Evolutionary conservation across 2,113 vertebrate genomes (phyloP).

Genomic region (Catharus minimus): DNA sequence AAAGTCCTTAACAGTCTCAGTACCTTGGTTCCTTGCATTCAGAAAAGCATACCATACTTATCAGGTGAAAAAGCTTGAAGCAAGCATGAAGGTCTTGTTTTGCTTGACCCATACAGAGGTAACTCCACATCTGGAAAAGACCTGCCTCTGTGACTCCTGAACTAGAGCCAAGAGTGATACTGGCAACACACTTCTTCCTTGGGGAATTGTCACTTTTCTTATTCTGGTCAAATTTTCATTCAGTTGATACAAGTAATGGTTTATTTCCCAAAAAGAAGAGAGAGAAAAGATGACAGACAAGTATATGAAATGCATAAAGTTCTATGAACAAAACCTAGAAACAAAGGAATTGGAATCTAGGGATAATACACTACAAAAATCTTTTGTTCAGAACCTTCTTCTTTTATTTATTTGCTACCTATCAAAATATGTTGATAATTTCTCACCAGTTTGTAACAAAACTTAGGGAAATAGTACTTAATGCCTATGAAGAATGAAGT

Average conservation of each 20-base stretch:
- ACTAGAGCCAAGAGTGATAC: conserved; percentile 33
- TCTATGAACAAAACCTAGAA: not conserved
- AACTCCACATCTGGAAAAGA: conserved; percentile 39
- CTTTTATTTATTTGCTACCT: not conserved
- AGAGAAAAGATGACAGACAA: not conserved
- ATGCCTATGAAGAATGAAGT: not conserved
- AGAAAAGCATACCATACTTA: not conserved
- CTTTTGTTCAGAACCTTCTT: not conserved
- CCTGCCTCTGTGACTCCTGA: conserved; percentile 11
- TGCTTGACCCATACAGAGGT: conserved; percentile 7
- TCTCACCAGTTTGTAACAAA: not conserved
- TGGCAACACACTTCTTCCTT: conserved; percentile 39
- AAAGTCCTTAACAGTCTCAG: not conserved
- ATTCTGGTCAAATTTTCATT: not conserved
- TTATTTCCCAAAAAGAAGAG: not conserved
- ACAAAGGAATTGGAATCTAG: not conserved
- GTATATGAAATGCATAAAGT: not conserved
- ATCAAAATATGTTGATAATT: not conserved
- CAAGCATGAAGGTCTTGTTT: not conserved
- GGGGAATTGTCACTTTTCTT: conserved; percentile 17
- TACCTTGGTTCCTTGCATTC: not conserved
- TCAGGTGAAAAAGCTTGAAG: not conserved
- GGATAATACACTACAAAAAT: not conserved
- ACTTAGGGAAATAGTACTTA: not conserved
- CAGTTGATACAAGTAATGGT: not conserved